Evolutionary conservation across 2,797 vertebrate species (phyloP).

Genomic region (Anguilla marmorata): DNA sequence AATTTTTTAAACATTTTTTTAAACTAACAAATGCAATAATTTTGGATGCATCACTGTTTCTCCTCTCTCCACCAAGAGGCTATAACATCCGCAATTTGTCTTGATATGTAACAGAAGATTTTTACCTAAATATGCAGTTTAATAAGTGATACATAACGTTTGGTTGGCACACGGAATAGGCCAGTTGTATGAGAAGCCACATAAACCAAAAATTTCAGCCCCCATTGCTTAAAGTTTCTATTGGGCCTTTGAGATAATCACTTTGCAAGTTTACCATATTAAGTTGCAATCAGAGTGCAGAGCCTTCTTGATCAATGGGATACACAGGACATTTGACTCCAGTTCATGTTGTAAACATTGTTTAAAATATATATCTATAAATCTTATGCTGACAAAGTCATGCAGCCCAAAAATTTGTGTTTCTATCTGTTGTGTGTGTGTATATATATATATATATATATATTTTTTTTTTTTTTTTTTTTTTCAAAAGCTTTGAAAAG

Average conservation of each 20-base stretch:
- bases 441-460: no score
- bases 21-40: not conserved
- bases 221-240: no score
- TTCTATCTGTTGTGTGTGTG: not conserved
- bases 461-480: not conserved
- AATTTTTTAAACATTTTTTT: not conserved
- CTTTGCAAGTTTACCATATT: no score
- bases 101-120: no score
- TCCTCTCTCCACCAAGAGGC: not conserved
- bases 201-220: no score
- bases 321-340: not conserved
- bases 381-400: not conserved
- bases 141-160: no score
- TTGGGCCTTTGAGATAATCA: no score
- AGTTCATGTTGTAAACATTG: not conserved
- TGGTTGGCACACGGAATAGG: no score
- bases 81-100: not conserved
- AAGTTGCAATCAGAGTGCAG: not conserved
- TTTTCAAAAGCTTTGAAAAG: not conserved
- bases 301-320: not conserved
- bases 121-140: no score
- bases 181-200: no score
- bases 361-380: not conserved
- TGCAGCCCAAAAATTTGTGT: not conserved
- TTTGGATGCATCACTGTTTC: not conserved